Evolutionary conservation across 2,113 vertebrate genomes (phyloP).

Genomic region (Colossoma macropomum): DNA sequence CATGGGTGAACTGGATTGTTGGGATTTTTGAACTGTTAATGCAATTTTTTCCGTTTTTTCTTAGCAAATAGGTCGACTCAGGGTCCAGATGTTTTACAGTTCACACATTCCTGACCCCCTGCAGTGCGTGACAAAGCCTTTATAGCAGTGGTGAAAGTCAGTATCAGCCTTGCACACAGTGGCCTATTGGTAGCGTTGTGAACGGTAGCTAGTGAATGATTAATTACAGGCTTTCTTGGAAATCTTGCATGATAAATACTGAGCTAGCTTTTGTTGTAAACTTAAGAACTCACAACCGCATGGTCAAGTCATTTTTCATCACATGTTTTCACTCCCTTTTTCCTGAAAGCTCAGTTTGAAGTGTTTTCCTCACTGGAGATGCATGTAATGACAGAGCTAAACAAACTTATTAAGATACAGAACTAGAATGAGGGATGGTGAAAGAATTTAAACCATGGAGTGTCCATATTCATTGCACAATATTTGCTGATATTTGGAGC

Average conservation of each 20-base stretch:
- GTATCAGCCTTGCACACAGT: constrained; percentile 39
- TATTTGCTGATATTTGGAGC: no score
- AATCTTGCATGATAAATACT: background rate
- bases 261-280: background rate
- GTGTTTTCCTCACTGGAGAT: background rate
- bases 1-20: constrained; percentile 56
- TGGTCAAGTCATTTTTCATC: background rate
- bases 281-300: background rate
- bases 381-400: background rate
- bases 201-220: background rate
- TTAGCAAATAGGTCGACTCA: constrained; percentile 44
- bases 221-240: background rate
- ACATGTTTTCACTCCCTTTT: background rate
- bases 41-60: constrained; percentile 52
- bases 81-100: constrained; percentile 47
- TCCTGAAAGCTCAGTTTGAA: background rate
- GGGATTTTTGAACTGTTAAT: constrained; percentile 67
- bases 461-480: no score
- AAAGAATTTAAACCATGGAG: no score
- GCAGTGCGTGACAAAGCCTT: constrained; percentile 42
- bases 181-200: background rate
- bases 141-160: constrained; percentile 56
- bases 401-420: background rate
- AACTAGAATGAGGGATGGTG: no score
- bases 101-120: constrained; percentile 70